Conservation (phyloP, 2,113 vertebrate genomes). For the Leptobrachium ailaonicum region DNA sequence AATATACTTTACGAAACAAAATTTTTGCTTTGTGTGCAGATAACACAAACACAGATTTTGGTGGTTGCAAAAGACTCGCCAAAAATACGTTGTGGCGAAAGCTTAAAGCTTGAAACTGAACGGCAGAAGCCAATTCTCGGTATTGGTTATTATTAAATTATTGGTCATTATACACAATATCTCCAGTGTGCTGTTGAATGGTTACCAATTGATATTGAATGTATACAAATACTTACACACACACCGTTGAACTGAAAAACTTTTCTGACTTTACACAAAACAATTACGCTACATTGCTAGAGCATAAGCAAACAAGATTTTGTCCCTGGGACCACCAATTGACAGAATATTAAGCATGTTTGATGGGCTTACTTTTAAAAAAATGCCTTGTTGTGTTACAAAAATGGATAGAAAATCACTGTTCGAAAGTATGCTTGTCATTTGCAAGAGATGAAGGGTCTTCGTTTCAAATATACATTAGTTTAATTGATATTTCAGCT, state of each 20-base stretch:
- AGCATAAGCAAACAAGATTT: too few species aligned
- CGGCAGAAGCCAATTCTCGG: not conserved
- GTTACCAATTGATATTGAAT: slow-evolving; percentile 10
- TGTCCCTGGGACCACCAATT: too few species aligned
- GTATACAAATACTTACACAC: slow-evolving; percentile 6
- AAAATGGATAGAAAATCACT: too few species aligned
- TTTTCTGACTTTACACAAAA: too few species aligned
- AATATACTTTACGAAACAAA: slow-evolving; percentile 1
- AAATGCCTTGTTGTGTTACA: too few species aligned
- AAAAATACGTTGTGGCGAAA: slow-evolving; percentile 35
- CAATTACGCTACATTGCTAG: too few species aligned
- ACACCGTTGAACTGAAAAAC: not conserved
- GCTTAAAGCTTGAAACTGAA: not conserved
- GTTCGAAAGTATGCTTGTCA: too few species aligned
- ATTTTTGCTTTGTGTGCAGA: slow-evolving; percentile 9
- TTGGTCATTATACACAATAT: not conserved
- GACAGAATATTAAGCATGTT: too few species aligned
- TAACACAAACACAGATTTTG: slow-evolving; percentile 2
- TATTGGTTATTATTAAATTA: not conserved
- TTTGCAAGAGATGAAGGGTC: too few species aligned
- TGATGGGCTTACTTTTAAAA: too few species aligned
- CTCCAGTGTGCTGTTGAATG: slow-evolving; percentile 5
- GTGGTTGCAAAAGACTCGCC: not conserved
- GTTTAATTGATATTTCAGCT: too few species aligned
- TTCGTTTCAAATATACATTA: too few species aligned